phyloP scores from a whole-genome alignment of 2,113 vertebrate species.

The Anas platyrhynchos region DNA sequence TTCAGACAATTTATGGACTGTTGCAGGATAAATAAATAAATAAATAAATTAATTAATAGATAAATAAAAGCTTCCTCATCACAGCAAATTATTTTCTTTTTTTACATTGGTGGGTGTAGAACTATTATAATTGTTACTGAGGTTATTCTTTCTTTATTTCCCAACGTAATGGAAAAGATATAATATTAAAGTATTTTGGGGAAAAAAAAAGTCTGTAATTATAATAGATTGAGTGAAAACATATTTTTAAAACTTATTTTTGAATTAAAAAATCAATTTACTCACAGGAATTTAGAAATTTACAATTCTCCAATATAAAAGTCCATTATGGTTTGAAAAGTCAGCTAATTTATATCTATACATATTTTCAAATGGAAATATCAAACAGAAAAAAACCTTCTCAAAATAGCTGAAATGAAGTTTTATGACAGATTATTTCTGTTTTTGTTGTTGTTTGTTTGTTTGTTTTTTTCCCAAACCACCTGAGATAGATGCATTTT shows the following conservation, averaged over 20 bases:
- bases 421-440: neutral
- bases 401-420: neutral
- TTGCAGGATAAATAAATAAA: neutral
- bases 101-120: neutral
- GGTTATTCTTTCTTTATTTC: rapidly evolving
- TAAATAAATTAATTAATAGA: no score
- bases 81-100: neutral
- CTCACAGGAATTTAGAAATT: neutral
- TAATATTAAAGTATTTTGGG: neutral
- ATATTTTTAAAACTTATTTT: neutral
- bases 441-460: no score
- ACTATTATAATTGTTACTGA: neutral
- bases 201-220: neutral
- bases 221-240: neutral
- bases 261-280: neutral
- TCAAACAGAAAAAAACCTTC: neutral
- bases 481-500: neutral
- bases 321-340: neutral
- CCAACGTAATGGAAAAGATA: rapidly evolving
- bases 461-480: neutral
- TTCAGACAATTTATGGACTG: neutral
- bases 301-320: neutral
- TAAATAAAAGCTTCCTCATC: neutral
- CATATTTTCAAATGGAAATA: neutral
- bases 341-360: neutral